A percentile compares a stretch with the other conserved stretches of the same genome.
These are phyloP conservation scores for Selene dorsalis DNA, from an alignment of 2,797 vertebrate species.

Conservation along the genomic window DNA sequence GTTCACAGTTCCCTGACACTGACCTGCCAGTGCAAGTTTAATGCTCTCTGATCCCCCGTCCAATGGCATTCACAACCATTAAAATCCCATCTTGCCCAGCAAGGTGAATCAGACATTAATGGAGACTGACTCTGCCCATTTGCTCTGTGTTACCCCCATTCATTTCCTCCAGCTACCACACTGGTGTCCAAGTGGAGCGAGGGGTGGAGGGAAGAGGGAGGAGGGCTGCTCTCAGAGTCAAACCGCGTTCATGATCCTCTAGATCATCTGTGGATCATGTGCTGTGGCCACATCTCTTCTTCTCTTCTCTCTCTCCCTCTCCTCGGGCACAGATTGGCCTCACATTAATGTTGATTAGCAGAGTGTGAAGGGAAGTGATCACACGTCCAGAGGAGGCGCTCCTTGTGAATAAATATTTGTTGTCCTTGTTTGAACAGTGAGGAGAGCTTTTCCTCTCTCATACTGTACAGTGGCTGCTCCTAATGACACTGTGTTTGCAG, in stretches of 20 bases:
- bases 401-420: constrained; percentile 78
- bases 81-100: constrained; percentile 60
- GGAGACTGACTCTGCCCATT: constrained; percentile 73
- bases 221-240: constrained; percentile 49
- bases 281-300: constrained; percentile 34
- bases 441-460: constrained; percentile 23
- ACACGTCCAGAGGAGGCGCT: constrained; percentile 68
- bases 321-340: constrained; percentile 42
- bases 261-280: constrained; percentile 51
- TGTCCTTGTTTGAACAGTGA: constrained; percentile 66
- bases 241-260: constrained; percentile 57
- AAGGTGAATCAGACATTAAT: constrained; percentile 67
- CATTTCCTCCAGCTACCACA: constrained; percentile 51
- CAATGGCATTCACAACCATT: constrained; percentile 53
- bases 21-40: constrained; percentile 63
- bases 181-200: constrained; percentile 42
- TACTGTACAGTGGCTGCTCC: constrained; percentile 22
- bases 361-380: constrained; percentile 59
- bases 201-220: constrained; percentile 2
- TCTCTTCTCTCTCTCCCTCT: constrained; percentile 10
- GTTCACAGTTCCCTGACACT: constrained; percentile 49
- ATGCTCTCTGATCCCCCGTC: constrained; percentile 49
- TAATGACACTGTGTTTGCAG: constrained; percentile 48
- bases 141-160: constrained; percentile 63
- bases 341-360: constrained; percentile 66